phyloP scores from a whole-genome alignment of 2,888 invertebrate species.

The Melieria picta region DNA sequence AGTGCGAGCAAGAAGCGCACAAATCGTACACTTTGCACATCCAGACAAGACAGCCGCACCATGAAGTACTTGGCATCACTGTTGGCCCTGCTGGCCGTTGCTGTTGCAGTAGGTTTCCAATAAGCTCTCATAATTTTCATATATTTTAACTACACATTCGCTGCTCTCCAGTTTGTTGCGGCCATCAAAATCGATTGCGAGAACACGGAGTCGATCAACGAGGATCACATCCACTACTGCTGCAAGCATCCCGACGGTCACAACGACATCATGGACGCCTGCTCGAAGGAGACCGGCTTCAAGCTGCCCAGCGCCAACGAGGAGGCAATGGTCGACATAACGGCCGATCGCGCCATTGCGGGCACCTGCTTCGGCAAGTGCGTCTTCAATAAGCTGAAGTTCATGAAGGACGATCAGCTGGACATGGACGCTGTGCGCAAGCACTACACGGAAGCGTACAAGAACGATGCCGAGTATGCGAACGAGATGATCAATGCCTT shows the following conservation, averaged over 20 bases:
- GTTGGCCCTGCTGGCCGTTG: background rate
- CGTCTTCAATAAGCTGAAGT: slow-evolving; percentile 45
- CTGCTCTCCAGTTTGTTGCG: background rate
- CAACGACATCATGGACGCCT: slow-evolving; percentile 49
- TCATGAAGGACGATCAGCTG: slow-evolving; percentile 45
- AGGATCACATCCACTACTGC: slow-evolving; percentile 53
- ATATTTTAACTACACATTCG: background rate
- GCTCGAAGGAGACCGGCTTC: slow-evolving; percentile 51
- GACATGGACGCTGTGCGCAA: slow-evolving; percentile 49
- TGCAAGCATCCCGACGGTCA: slow-evolving; percentile 56
- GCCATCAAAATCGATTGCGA: slow-evolving; percentile 49
- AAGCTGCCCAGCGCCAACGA: slow-evolving; percentile 46
- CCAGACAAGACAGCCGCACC: background rate
- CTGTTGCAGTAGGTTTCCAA: background rate
- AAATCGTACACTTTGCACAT: background rate
- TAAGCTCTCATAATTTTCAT: background rate
- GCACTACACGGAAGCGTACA: slow-evolving; percentile 39
- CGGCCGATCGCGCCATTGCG: slow-evolving; percentile 48
- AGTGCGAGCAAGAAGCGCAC: background rate
- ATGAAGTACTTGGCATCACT: background rate
- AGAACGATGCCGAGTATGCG: slow-evolving; percentile 50
- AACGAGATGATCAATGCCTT: slow-evolving; percentile 55
- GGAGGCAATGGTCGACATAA: slow-evolving; percentile 52
- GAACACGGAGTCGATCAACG: slow-evolving; percentile 47
- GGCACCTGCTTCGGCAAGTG: slow-evolving; percentile 54